Base-by-base conservation (phyloP, 2,888 invertebrate species). In the Mimas tiliae region DNA sequence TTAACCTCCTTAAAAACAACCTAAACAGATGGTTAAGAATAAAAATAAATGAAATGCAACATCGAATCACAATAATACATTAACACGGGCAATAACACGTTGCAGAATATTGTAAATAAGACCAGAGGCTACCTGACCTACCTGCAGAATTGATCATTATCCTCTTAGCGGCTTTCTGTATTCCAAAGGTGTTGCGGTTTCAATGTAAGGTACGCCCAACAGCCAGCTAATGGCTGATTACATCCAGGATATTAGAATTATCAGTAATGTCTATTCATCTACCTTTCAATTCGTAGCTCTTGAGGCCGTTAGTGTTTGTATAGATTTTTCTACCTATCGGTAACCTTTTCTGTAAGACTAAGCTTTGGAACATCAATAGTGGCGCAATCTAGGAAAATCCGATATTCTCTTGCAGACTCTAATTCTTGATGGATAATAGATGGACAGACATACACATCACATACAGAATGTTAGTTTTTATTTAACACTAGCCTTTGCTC, bases 131-230 rank as follows among this genome's bases (percentile, higher is more conserved):
- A 75, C 74, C 77, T 76, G 75, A 75, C 38, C 42, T 12, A 58
- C 19, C 58, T 58, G 58, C 42, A 42, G 72, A 76, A 78, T 78
- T 72, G 78, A 72, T 77, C 75, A 76, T 78, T 77, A 78, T 62
- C 50, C 71, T 70, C 65, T 70, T 76, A 78, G 72, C 62, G 75
- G 72, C 68, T 72, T 76, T 78, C 76, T 77, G 74, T 73, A 78
- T 78, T 78, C 77, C 71, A 69, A 66, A 65, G 70, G 74, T 74
- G 72, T 65, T 70, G 75, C 68, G 70, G 74, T 76, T 77, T 73
- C 76, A 75, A 78, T 78, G 73, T 72, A 72, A 73, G 67, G 69
- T 65, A 69, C 70, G 70, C 70, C 72, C 58, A 65, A 50, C 38
- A n/a, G 65, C 67, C 55, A 63, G 67, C 70, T 77, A 74, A 76